A percentile compares a stretch with the other conserved stretches of the same genome.
These are phyloP conservation scores for Folsomia manolachei DNA, from an alignment of 2,888 invertebrate genomes.

Conservation along the genomic window DNA sequence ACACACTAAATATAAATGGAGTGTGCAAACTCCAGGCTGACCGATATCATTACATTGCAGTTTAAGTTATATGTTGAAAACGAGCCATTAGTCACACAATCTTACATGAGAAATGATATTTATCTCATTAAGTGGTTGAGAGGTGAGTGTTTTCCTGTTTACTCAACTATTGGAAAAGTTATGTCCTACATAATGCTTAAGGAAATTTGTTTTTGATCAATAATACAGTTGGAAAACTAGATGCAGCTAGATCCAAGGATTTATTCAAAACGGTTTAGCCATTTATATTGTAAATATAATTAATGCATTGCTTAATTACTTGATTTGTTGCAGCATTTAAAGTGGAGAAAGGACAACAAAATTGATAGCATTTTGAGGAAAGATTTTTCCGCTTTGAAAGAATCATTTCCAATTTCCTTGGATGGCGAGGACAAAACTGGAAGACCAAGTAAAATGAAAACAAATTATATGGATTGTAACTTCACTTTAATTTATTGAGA, in stretches of 20 bases:
- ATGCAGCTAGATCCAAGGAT: not conserved
- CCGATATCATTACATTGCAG: not conserved
- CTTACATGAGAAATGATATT: slow-evolving; percentile 11
- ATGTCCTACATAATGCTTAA: not conserved
- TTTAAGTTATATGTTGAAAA: not conserved
- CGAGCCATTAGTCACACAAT: not conserved
- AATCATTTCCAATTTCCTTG: not conserved
- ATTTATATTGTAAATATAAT: not conserved
- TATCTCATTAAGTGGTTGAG: slow-evolving; percentile 14
- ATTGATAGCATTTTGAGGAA: not conserved
- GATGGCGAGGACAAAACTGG: slow-evolving; percentile 2
- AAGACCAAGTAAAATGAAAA: not conserved
- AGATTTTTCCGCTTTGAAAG: not conserved
- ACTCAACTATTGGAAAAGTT: not conserved
- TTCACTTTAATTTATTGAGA: not conserved
- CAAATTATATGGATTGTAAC: no score
- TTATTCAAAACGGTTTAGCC: not conserved
- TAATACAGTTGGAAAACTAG: not conserved
- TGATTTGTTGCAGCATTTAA: not conserved
- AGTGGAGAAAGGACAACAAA: not conserved
- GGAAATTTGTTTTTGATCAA: not conserved
- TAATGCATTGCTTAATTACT: not conserved
- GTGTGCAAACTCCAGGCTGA: not conserved
- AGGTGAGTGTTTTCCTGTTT: not conserved
- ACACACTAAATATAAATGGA: not conserved